phyloP scores from a whole-genome alignment of 2,888 invertebrate genomes.

The Agrochola lota region DNA sequence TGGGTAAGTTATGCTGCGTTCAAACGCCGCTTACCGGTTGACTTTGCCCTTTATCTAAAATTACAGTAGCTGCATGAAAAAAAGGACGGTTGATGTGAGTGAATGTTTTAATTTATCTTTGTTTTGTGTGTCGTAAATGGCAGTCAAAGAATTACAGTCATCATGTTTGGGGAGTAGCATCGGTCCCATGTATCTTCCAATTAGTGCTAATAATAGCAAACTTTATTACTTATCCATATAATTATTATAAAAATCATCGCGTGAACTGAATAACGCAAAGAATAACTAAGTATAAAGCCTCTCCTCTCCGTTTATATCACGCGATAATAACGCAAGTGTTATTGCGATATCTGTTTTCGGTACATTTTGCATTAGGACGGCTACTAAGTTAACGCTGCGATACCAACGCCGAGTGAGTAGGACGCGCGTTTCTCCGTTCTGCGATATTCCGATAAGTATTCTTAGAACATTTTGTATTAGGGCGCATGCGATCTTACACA shows the following conservation, averaged over 20 bases:
- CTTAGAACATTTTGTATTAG: too few species aligned
- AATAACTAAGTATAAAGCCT: background rate
- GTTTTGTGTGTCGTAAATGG: background rate
- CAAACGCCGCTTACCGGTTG: slow-evolving; percentile 55
- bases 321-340: too few species aligned
- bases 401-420: too few species aligned
- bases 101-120: background rate
- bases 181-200: background rate
- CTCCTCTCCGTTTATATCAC: too few species aligned
- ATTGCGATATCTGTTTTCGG: too few species aligned
- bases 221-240: background rate
- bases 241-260: background rate
- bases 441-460: too few species aligned
- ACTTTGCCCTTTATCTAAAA: slow-evolving; percentile 28
- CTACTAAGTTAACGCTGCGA: too few species aligned
- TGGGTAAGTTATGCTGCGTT: slow-evolving; percentile 87
- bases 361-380: too few species aligned
- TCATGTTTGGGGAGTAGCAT: background rate
- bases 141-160: background rate
- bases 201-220: background rate
- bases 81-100: background rate
- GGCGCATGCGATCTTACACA: too few species aligned
- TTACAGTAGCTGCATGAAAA: slow-evolving; percentile 2
- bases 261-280: background rate
- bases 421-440: too few species aligned